Base-by-base conservation (phyloP, 2,113 vertebrate genomes). In the Emydocephalus ijimae region DNA sequence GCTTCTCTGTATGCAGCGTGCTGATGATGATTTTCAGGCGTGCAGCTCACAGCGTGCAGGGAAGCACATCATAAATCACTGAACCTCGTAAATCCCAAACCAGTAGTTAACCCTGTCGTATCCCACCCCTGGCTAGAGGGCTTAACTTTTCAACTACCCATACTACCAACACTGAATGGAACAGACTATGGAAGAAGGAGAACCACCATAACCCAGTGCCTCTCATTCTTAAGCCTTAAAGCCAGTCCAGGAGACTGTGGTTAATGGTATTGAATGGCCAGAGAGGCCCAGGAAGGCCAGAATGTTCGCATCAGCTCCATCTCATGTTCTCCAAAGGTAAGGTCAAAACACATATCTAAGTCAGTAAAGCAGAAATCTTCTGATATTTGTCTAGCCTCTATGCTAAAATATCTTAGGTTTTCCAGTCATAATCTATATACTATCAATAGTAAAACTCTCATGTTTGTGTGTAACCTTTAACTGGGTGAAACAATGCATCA, bases 401-500 rank as follows among this genome's bases (percentile, higher is more conserved):
- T 61, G 50, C 57, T 89, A 85, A 89, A 55, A 86, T 61, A 89
- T 39, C 12, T n/a, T 26, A 50, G 20, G 43, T 85, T 85, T 92
- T 92, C 69, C 88, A 86, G 88, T 85, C 20, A 29, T 89, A 92
- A 92, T 50, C 15, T 74, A 90, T 69, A 64, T 14, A 64, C 56
- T 3, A 15, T 12, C 12, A 0, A 1, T 54, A 24, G 56, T 24
- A 57, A 9, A 57, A 24, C 12, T 64, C 26, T 64, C 4, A 5
- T n/a, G 11, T 69, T n/a, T 69, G 61, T 14, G 11, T n/a, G 12
- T 69, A 69, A n/a, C 29, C 29, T 14, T 64, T 64, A 64, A 64
- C 59, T 29, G 59, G 59, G 9, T 29, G 26, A 64, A 64, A 64
- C 26, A 29, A 64, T 64, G 59, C 24, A 29, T 61, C 24, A 61